A percentile compares a stretch with the other conserved stretches of the same genome.
Evolutionary conservation across 2,113 vertebrate genomes (phyloP).

Genomic region (Scatophagus argus): DNA sequence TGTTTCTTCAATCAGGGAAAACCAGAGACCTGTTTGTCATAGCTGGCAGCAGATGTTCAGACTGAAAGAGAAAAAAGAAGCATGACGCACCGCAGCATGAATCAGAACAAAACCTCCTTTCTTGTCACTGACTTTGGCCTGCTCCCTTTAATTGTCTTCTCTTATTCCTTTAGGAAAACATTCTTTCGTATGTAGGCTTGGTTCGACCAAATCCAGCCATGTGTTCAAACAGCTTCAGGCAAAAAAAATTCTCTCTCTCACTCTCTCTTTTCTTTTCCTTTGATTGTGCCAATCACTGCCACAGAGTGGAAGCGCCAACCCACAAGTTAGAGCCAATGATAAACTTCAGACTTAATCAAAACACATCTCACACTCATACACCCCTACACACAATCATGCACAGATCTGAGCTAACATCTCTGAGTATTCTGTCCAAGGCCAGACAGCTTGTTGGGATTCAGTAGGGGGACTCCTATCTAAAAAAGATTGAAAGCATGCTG

Average conservation of each 20-base stretch:
- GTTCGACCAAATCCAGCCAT: slow-evolving; percentile 9
- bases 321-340: slow-evolving; percentile 56
- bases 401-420: slow-evolving; percentile 38
- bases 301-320: slow-evolving; percentile 28
- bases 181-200: slow-evolving; percentile 27
- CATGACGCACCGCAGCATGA: not conserved
- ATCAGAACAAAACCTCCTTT: slow-evolving; percentile 22
- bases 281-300: slow-evolving; percentile 33
- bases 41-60: slow-evolving; percentile 55
- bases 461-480: slow-evolving; percentile 45
- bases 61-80: not conserved
- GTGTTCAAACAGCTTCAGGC: slow-evolving; percentile 26
- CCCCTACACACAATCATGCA: slow-evolving; percentile 10
- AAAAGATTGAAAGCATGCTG: slow-evolving; percentile 56
- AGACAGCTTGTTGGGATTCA: slow-evolving; percentile 66
- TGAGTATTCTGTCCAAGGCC: slow-evolving; percentile 62
- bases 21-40: slow-evolving; percentile 48
- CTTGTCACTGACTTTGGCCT: slow-evolving; percentile 3
- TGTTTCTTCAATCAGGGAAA: slow-evolving; percentile 46
- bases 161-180: slow-evolving; percentile 11
- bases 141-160: slow-evolving; percentile 32
- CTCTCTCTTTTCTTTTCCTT: slow-evolving; percentile 15
- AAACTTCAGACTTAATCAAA: slow-evolving; percentile 63
- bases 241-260: not conserved
- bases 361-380: slow-evolving; percentile 33